phyloP scores from a whole-genome alignment of 2,113 vertebrate species.

The Reinhardtius hippoglossoides region DNA sequence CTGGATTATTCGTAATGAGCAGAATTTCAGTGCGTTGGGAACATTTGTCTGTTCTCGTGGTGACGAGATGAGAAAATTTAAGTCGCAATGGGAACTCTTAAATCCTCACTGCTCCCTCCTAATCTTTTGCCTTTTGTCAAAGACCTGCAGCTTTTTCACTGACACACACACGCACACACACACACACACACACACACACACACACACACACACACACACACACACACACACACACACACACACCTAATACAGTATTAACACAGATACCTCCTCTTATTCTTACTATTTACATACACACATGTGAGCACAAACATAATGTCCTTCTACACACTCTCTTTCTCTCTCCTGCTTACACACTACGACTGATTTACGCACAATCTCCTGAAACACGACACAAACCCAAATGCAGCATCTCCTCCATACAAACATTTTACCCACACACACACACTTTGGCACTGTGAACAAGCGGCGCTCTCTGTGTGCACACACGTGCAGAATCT shows the following conservation, averaged over 20 bases:
- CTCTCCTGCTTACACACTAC: background rate
- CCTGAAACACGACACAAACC: slow-evolving; percentile 4
- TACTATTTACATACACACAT: slow-evolving; percentile 51
- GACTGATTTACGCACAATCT: slow-evolving; percentile 24
- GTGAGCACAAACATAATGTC: slow-evolving; percentile 33
- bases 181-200: too few relatives aligned
- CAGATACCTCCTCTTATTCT: slow-evolving; percentile 46
- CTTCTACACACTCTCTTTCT: slow-evolving; percentile 12
- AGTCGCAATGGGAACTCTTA: slow-evolving; percentile 47
- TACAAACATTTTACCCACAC: slow-evolving; percentile 27
- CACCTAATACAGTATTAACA: slow-evolving; percentile 46
- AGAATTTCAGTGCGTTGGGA: slow-evolving; percentile 12
- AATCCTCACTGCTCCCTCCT: slow-evolving; percentile 59
- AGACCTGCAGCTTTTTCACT: slow-evolving; percentile 41
- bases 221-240: slow-evolving; percentile 9
- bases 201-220: background rate
- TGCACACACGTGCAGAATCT: background rate
- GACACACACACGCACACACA: slow-evolving; percentile 13
- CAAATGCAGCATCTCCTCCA: slow-evolving; percentile 20
- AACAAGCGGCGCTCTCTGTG: background rate
- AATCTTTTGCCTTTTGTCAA: slow-evolving; percentile 68
- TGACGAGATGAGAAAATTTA: slow-evolving; percentile 46
- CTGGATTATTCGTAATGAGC: slow-evolving; percentile 19
- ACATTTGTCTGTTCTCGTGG: slow-evolving; percentile 19
- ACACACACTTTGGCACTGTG: slow-evolving; percentile 2